Evolutionary conservation across 2,888 invertebrate genomes (phyloP).

Genomic region (Drosophila kuntzei): DNA sequence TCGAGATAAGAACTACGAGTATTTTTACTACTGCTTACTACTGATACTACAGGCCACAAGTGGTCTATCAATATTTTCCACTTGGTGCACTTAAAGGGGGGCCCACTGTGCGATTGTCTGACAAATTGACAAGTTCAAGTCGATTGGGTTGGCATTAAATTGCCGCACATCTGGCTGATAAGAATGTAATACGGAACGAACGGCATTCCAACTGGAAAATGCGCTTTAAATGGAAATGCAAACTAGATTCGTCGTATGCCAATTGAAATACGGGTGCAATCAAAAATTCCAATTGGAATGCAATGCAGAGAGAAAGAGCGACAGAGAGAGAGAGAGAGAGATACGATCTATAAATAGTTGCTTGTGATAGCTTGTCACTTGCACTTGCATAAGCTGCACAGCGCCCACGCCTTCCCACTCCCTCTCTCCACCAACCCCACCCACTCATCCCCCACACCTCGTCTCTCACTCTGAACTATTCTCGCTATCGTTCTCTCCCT

Average conservation of each 20-base stretch:
- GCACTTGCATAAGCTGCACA: constrained; percentile 18
- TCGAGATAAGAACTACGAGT: constrained; percentile 8
- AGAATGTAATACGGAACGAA: constrained; percentile 5
- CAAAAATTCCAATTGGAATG: constrained; percentile 4
- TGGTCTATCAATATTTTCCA: background rate
- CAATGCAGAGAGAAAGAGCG: background rate
- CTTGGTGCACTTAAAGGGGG: background rate
- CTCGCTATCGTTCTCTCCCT: background rate
- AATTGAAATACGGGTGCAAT: background rate
- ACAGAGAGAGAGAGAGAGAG: background rate
- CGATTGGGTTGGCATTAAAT: constrained; percentile 47
- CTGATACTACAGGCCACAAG: background rate
- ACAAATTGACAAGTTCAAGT: constrained; percentile 35
- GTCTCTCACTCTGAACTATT: too few species aligned
- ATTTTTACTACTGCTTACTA: constrained; percentile 5
- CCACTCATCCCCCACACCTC: too few species aligned
- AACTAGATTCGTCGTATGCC: background rate
- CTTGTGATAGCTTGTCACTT: constrained; percentile 25
- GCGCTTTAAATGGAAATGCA: background rate
- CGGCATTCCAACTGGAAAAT: constrained; percentile 3
- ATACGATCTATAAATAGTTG: constrained; percentile 40
- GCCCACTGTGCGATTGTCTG: constrained; percentile 3
- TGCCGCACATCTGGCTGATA: constrained; percentile 33
- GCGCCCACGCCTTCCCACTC: background rate
- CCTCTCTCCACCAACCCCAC: background rate